Percentiles rank a stretch among this genome's conserved stretches.
These are phyloP conservation scores for Gymnoscopelus braueri DNA, from an alignment of 2,797 vertebrate species.

Conservation along the genomic window DNA sequence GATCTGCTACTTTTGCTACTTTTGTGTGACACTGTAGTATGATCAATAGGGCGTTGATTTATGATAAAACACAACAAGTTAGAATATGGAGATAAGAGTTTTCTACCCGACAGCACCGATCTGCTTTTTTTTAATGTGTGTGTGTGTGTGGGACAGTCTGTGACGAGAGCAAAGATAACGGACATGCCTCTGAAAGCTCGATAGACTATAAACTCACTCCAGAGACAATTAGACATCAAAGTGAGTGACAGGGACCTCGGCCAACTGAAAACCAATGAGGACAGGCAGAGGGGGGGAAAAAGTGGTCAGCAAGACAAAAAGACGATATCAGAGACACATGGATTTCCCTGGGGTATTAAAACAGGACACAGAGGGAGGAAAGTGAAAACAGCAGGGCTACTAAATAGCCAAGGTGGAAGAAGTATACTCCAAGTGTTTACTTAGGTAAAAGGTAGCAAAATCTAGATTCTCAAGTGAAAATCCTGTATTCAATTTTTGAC, in stretches of 20 bases:
- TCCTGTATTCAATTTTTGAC: no score
- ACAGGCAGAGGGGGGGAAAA: constrained; percentile 50
- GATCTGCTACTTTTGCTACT: no score
- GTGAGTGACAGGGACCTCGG: constrained; percentile 57
- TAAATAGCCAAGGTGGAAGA: constrained; percentile 66
- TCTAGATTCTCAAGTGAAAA: no score
- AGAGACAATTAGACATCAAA: constrained; percentile 61
- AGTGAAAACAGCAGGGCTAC: constrained; percentile 65
- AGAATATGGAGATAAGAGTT: no score
- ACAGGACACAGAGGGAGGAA: constrained; percentile 69
- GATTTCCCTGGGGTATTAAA: constrained; percentile 78
- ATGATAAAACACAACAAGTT: no score
- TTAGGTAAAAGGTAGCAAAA: no score
- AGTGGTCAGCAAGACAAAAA: constrained; percentile 69
- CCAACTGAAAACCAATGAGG: constrained; percentile 53
- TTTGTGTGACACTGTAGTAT: no score
- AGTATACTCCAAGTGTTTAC: no score
- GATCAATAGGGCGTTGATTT: no score
- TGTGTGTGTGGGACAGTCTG: no score
- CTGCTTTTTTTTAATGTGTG: background rate
- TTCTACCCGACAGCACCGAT: background rate
- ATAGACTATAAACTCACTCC: constrained; percentile 33
- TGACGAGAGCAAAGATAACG: constrained; percentile 13
- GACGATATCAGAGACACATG: constrained; percentile 68
- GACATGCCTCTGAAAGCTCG: constrained; percentile 21